A percentile compares a stretch with the other conserved stretches of the same genome.
Evolutionary conservation across 2,888 invertebrate genomes (phyloP).

Genomic region (Tetanocera ferruginea): DNA sequence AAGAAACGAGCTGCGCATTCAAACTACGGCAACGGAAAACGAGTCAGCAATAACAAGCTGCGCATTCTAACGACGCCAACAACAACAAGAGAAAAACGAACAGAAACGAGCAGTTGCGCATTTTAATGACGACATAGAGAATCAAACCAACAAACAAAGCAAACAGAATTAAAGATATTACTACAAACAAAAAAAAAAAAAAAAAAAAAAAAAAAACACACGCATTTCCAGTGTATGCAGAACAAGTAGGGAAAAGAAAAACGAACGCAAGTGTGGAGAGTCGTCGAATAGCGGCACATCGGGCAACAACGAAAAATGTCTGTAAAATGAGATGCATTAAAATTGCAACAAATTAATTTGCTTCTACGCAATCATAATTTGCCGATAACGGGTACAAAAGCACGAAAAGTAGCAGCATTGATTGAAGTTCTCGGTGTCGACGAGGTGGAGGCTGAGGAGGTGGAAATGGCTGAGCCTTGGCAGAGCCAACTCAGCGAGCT

Average conservation of each 20-base stretch:
- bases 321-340: background rate
- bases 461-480: background rate
- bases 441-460: conserved; percentile 4
- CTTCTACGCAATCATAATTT: background rate
- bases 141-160: background rate
- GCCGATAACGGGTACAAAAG: conserved; percentile 2
- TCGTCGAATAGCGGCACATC: background rate
- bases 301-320: background rate
- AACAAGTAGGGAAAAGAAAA: background rate
- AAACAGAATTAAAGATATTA: background rate
- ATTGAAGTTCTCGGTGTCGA: background rate
- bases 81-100: background rate
- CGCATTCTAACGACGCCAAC: background rate
- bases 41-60: background rate
- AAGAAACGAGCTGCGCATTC: background rate
- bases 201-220: background rate
- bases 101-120: background rate
- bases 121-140: background rate
- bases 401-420: background rate
- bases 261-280: background rate
- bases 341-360: background rate
- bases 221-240: background rate
- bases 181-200: background rate
- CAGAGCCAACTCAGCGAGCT: background rate
- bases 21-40: background rate